Evolutionary conservation across 1,140 invertebrate species (phyloP).

Genomic region (Ostrea edulis): DNA sequence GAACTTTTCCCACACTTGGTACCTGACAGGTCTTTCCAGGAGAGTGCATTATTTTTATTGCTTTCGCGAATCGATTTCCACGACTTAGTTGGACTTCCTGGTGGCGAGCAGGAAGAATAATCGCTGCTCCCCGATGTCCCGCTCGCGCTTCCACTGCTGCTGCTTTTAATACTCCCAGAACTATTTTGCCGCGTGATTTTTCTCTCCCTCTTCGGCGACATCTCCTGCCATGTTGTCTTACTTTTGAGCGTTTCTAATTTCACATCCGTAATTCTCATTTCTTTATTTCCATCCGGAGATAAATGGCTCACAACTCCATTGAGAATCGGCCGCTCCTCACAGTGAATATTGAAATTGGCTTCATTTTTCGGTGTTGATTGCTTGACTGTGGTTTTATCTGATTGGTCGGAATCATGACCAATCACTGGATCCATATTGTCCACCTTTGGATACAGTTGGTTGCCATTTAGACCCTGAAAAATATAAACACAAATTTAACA

Average conservation of each 20-base stretch:
- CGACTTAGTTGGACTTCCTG: conserved; percentile 50
- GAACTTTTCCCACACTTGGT: not conserved
- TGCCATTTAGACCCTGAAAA: conserved; percentile 48
- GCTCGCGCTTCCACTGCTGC: conserved; percentile 47
- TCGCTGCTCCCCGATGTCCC: conserved; percentile 3
- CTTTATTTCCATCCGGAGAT: conserved; percentile 32
- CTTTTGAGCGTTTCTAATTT: conserved; percentile 45
- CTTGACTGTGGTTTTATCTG: conserved; percentile 36
- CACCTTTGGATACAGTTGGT: conserved; percentile 48
- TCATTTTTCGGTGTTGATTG: conserved; percentile 12
- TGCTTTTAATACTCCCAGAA: conserved; percentile 35
- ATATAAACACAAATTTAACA: not conserved
- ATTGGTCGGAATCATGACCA: conserved; percentile 4
- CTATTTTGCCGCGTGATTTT: conserved; percentile 44
- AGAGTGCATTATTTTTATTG: conserved; percentile 60
- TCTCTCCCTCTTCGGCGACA: conserved; percentile 55
- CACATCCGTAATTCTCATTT: conserved; percentile 45
- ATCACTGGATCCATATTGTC: conserved; percentile 49
- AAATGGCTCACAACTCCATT: conserved; percentile 35
- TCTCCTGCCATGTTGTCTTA: conserved; percentile 56
- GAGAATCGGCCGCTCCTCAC: not conserved
- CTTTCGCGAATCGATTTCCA: conserved; percentile 51
- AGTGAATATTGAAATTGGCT: not conserved
- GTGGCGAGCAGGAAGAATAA: conserved; percentile 36
- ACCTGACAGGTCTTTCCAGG: conserved; percentile 64